A percentile compares a stretch with the other conserved stretches of the same genome.
Evolutionary conservation across 2,888 invertebrate species (phyloP).

Genomic region (Napeogenes sylphis): DNA sequence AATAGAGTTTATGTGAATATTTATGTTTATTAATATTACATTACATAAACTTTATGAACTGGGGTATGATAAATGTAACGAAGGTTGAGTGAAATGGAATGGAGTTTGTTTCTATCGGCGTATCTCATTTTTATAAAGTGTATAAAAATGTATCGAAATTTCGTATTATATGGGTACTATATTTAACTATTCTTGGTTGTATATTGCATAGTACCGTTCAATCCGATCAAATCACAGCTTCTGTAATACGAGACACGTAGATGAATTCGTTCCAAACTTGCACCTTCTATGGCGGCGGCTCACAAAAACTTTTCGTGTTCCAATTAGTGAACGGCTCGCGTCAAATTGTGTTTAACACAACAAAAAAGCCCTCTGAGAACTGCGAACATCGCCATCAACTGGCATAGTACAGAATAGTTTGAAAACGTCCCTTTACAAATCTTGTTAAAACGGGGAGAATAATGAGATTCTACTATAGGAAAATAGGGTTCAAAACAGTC

Average conservation of each 20-base stretch:
- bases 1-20: too few relatives aligned
- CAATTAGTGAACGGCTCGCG: constrained; percentile 41
- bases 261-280: constrained; percentile 65
- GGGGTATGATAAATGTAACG: too few relatives aligned
- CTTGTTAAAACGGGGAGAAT: constrained; percentile 49
- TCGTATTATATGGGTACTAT: too few relatives aligned
- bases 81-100: too few relatives aligned
- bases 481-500: constrained; percentile 46
- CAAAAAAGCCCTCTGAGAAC: constrained; percentile 31
- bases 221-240: constrained; percentile 49
- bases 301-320: constrained; percentile 54
- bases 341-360: constrained; percentile 37
- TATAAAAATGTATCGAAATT: too few relatives aligned
- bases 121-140: too few relatives aligned
- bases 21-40: too few relatives aligned
- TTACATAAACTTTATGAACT: too few relatives aligned
- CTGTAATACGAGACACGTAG: constrained; percentile 68
- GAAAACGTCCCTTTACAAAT: constrained; percentile 40
- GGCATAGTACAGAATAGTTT: constrained; percentile 32
- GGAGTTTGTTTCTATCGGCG: too few relatives aligned
- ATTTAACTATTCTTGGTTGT: neutral
- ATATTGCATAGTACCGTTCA: constrained; percentile 38
- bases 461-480: constrained; percentile 50
- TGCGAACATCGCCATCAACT: constrained; percentile 29
- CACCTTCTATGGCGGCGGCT: constrained; percentile 47